Conservation (phyloP, 2,888 invertebrate genomes). For the Chrysodeixis includens region DNA sequence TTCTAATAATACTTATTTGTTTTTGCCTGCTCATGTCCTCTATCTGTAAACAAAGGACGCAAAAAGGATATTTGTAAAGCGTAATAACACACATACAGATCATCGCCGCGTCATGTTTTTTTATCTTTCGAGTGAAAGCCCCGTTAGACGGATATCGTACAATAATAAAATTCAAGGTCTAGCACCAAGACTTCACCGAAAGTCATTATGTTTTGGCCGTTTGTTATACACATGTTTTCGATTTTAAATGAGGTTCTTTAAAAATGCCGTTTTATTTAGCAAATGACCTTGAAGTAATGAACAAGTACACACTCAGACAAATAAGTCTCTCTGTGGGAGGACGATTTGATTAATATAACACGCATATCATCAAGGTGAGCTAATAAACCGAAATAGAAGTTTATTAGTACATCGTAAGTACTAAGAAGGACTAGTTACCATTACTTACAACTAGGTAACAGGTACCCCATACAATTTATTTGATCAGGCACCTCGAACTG, state of each 20-base stretch:
- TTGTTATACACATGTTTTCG: not conserved
- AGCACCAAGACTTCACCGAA: constrained; percentile 5
- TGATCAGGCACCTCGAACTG: too few relatives aligned
- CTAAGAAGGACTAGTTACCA: not conserved
- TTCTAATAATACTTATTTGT: not conserved
- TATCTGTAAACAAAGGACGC: not conserved
- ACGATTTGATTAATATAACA: constrained; percentile 40
- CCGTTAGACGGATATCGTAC: constrained; percentile 34
- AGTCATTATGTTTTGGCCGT: not conserved
- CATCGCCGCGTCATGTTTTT: not conserved
- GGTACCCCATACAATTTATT: too few relatives aligned
- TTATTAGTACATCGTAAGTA: constrained; percentile 14
- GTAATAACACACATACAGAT: not conserved
- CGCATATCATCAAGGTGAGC: constrained; percentile 20
- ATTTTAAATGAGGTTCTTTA: not conserved
- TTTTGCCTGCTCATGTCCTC: not conserved
- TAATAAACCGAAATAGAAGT: constrained; percentile 16
- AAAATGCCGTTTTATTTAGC: not conserved
- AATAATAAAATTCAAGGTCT: constrained; percentile 26
- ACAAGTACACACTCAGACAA: constrained; percentile 33
- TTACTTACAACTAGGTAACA: too few relatives aligned
- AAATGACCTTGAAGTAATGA: constrained; percentile 45
- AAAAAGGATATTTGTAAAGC: not conserved
- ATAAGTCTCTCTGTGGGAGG: constrained; percentile 51
- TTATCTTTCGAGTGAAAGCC: constrained; percentile 35